Conservation (phyloP, 1,140 invertebrate genomes). For the Brachionus manjavacas region DNA sequence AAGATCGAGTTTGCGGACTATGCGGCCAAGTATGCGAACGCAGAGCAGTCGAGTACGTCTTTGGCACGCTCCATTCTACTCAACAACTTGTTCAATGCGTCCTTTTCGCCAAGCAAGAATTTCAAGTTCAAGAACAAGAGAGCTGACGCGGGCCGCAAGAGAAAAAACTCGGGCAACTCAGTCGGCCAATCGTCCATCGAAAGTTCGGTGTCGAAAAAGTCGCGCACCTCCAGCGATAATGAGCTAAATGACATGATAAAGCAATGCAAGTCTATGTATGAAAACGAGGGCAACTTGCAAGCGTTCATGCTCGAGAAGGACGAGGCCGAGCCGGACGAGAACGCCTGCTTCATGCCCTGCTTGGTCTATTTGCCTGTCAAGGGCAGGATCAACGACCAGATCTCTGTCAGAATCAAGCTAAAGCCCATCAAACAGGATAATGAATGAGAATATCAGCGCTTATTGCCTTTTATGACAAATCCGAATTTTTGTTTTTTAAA, state of each 20-base stretch:
- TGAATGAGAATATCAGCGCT: background rate
- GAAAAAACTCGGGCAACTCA: background rate
- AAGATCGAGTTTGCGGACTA: conserved; percentile 6
- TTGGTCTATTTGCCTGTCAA: conserved; percentile 31
- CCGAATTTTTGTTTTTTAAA: conserved; percentile 21
- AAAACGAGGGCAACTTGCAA: background rate
- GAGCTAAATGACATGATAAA: background rate
- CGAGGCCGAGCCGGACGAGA: background rate
- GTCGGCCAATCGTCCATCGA: background rate
- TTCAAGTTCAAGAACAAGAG: background rate
- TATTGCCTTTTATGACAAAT: background rate
- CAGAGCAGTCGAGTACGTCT: background rate
- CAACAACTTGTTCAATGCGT: background rate
- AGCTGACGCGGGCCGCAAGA: background rate
- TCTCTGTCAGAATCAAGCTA: background rate
- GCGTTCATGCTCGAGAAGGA: conserved; percentile 30
- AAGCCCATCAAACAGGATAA: conserved; percentile 8
- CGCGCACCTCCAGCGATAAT: background rate
- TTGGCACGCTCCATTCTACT: background rate
- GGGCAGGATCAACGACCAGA: background rate
- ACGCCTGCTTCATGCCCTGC: conserved; percentile 3
- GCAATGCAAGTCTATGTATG: background rate
- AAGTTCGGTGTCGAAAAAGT: conserved; percentile 10
- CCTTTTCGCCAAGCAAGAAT: background rate
- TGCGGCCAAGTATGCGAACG: background rate